A percentile compares a stretch with the other conserved stretches of the same genome.
These are phyloP conservation scores for Nomia melanderi DNA, from an alignment of 1,140 invertebrate species.

Conservation along the genomic window DNA sequence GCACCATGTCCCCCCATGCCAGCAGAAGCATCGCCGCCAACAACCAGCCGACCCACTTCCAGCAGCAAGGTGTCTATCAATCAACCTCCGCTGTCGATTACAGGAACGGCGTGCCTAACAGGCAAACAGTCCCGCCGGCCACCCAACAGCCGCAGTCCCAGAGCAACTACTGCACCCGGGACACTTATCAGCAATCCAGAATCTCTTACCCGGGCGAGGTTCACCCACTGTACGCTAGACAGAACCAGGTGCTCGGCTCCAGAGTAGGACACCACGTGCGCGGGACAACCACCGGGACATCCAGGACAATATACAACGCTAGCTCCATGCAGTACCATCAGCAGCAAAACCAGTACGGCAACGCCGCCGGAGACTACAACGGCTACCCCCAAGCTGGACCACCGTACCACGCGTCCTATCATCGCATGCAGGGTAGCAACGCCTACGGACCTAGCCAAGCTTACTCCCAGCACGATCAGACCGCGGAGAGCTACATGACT, in stretches of 20 bases:
- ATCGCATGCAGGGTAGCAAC: conserved; percentile 70
- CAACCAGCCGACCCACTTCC: conserved; percentile 68
- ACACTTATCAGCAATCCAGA: conserved; percentile 71
- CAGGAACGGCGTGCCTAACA: conserved; percentile 74
- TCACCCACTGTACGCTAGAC: conserved; percentile 82
- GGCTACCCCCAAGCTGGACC: conserved; percentile 72
- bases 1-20: conserved; percentile 71
- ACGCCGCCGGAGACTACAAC: conserved; percentile 74
- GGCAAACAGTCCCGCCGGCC: conserved; percentile 64
- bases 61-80: conserved; percentile 75
- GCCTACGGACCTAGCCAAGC: conserved; percentile 66
- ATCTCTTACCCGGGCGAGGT: conserved; percentile 74
- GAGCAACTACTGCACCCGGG: conserved; percentile 72
- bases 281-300: conserved; percentile 38
- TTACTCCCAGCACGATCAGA: conserved; percentile 71
- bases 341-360: conserved; percentile 72
- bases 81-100: conserved; percentile 71
- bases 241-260: conserved; percentile 63
- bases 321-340: conserved; percentile 73
- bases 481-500: conserved; percentile 70
- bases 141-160: conserved; percentile 71
- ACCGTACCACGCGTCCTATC: conserved; percentile 74
- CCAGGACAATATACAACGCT: conserved; percentile 73
- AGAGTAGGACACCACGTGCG: conserved; percentile 67
- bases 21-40: conserved; percentile 57